Evolutionary conservation across 2,888 invertebrate genomes (phyloP), one percentile per base, ranked within the genome.

Genomic region (Pachycephus smyrnensis): DNA sequence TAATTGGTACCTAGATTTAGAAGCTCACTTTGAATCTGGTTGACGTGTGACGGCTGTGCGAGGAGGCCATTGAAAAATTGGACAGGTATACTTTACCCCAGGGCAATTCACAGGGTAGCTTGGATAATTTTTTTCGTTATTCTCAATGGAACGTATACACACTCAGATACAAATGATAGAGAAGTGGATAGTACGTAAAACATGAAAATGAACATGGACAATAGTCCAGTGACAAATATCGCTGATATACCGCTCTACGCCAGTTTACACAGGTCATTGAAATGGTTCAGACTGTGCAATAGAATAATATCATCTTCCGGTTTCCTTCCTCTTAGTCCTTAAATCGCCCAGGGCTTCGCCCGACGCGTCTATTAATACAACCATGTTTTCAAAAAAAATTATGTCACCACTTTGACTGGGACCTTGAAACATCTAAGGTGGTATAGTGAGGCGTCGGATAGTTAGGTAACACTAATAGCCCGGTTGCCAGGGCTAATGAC

Each of bases 401-500:
- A 33, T 33, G 71, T 71, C 71, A 31, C 12, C 71, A 11, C 71
- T 71, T 3, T 71, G 71, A 9, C 71, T 71, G 1, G 23, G 55
- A 71, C 71, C 71, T 71, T 71, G 71, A 71, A 71, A 33, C 33
- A 31, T 71, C 31, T 71, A 71, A 71, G 71, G 71, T 31, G 55
- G 71, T 71, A 32, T 31, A 71, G 33, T 9, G 1, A 33, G 12
- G 71, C 71, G 71, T 71, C 71, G 71, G 31, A 71, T 31, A 71
- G 83, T 86, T 86, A 79, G 83, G 83, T 83, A 84, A 85, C 81
- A 82, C 80, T 86, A 86, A 85, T 86, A 85, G 85, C 81, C 79
- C 81, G 79, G 82, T 81, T 84, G 85, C 82, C 86, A 86, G 84
- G 84, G 86, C 81, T 85, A 87, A 86, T 86, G 84, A 85, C 82